Base-by-base conservation (phyloP, 1,140 invertebrate species). In the Sitobion miscanthi region DNA sequence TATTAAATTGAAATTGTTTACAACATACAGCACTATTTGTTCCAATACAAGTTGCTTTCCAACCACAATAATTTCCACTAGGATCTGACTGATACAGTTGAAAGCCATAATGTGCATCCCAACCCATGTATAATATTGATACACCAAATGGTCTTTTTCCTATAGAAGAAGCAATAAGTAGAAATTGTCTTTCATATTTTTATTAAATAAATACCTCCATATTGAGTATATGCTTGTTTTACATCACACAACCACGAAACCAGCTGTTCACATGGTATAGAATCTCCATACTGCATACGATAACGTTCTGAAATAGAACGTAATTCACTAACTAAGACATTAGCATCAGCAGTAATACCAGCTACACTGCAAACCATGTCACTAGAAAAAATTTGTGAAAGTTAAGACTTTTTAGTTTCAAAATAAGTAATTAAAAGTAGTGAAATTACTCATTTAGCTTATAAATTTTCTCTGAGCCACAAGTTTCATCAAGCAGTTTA, bases 11-110 rank as follows among this genome's bases (percentile, higher is more conserved):
- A 52, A 62, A 21, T 3, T 45, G 42, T 42, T 88, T 77, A 49
- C 47, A 83, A 96, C 96, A 96, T 96, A 98, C 97, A 93, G 98
- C 98, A 95, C 98, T 99, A 95, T 99, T 99, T 95, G 99, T 99
- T 89, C 99, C 99, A 95, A 99, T 99, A 95, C 99, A 99, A 38
- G 99, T 99, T 3, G 99, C 99, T 95, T 99, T 99, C 99, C 99
- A 99, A 5, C 99, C 99, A 94, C 99, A 98, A 96, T 99, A 99
- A 95, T 99, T 99, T 88, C 99, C 99, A 96, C 99, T 99, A 21
- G 99, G 99, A 96, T 99, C 99, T 49, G 99, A 99, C 95, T 99
- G 99, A 95, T 99, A 99, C 20, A 99, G 96, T 95, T 99, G 99
- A 95, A 99, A 99, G 14, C 99, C 99, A 95, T 99, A 99, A 95